Percentiles rank a stretch among this genome's conserved stretches.
Conservation (phyloP, 2,888 invertebrate genomes). For the Macrosiphum euphorbiae region DNA sequence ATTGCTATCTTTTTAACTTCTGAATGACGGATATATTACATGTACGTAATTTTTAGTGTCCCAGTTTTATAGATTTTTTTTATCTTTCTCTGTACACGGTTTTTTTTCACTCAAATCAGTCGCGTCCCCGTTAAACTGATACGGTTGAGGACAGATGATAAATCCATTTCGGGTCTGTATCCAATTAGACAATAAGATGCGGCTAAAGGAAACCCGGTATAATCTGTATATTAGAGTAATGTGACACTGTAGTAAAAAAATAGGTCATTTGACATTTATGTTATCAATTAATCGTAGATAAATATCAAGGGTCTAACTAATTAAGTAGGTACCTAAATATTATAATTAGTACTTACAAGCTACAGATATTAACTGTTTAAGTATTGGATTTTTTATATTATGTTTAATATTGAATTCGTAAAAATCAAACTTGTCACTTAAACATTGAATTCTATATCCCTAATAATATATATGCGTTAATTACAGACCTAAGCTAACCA, state of each 20-base stretch:
- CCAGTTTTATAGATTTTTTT: slow-evolving; percentile 20
- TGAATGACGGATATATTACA: slow-evolving; percentile 29
- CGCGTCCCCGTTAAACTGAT: slow-evolving; percentile 47
- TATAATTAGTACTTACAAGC: neutral
- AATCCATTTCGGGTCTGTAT: slow-evolving; percentile 40
- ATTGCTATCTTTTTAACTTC: neutral
- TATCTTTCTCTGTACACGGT: neutral
- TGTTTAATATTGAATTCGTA: neutral
- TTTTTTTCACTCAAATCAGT: slow-evolving; percentile 18
- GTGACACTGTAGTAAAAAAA: neutral
- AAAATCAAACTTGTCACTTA: neutral
- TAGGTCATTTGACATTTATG: neutral
- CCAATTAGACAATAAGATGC: slow-evolving; percentile 50
- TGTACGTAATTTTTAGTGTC: neutral
- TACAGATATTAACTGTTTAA: neutral
- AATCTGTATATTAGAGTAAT: slow-evolving; percentile 33
- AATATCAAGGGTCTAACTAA: neutral
- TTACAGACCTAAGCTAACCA: neutral
- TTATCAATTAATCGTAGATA: neutral
- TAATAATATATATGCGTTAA: neutral
- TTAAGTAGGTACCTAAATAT: neutral
- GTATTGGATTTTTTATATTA: too few species aligned
- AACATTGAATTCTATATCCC: neutral
- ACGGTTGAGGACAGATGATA: slow-evolving; percentile 56
- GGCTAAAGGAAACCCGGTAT: slow-evolving; percentile 19